These are phyloP conservation scores for Drosophila subquinaria DNA, from an alignment of 2,888 invertebrate species.

Conservation along the genomic window DNA sequence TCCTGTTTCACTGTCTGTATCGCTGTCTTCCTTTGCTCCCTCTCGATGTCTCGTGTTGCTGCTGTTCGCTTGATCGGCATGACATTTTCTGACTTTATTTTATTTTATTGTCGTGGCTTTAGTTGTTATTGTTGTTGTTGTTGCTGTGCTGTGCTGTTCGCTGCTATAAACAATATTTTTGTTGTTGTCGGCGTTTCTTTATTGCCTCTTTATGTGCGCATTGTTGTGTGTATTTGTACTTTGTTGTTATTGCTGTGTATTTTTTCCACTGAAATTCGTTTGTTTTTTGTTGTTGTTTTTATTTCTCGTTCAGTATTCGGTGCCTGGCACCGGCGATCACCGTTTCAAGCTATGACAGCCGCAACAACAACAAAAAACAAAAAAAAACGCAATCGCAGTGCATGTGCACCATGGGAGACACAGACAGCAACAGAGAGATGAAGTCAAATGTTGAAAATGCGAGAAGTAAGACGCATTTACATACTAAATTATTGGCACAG, in stretches of 20 bases:
- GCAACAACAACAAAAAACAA: conserved; percentile 36
- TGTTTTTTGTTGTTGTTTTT: conserved; percentile 36
- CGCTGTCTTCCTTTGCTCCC: background rate
- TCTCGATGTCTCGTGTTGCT: background rate
- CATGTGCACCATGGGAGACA: conserved; percentile 41
- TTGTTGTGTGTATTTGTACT: conserved; percentile 22
- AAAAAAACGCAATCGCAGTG: conserved; percentile 44
- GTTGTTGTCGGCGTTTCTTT: conserved; percentile 64
- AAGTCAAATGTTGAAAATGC: background rate
- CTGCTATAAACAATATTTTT: conserved; percentile 70
- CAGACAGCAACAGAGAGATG: conserved; percentile 11
- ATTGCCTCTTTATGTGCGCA: conserved; percentile 60
- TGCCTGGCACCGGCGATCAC: conserved; percentile 84
- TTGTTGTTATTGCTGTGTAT: conserved; percentile 21
- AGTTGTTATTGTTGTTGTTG: conserved; percentile 28
- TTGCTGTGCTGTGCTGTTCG: conserved; percentile 31
- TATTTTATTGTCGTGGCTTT: conserved; percentile 19
- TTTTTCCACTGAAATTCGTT: conserved; percentile 46
- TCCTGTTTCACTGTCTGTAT: background rate
- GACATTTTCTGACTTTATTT: conserved; percentile 56
- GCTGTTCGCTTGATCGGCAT: conserved; percentile 46
- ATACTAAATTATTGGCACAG: too few relatives aligned
- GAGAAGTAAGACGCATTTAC: background rate
- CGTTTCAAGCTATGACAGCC: conserved; percentile 72
- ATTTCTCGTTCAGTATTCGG: conserved; percentile 47